Conservation (phyloP, 2,113 vertebrate species). For the Solea solea region DNA sequence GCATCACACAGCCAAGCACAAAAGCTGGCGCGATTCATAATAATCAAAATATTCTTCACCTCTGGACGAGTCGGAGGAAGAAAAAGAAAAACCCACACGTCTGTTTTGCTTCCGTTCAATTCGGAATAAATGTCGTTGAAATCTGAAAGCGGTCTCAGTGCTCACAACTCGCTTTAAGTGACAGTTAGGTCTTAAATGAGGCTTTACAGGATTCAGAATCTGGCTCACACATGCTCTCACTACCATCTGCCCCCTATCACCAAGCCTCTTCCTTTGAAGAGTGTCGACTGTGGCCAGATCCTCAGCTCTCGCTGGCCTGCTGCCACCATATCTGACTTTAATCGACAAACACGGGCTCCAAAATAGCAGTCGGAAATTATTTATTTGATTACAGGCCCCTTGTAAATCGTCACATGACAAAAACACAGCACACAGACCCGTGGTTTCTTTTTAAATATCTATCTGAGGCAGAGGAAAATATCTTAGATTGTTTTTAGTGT, state of each 20-base stretch:
- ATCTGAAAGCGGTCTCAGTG: slow-evolving; percentile 23
- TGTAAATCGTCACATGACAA: not conserved
- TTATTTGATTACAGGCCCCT: slow-evolving; percentile 9
- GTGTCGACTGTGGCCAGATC: slow-evolving; percentile 46
- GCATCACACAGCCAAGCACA: slow-evolving; percentile 46
- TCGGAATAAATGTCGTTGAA: slow-evolving; percentile 22
- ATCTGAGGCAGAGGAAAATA: too few relatives aligned
- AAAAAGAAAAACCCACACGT: not conserved
- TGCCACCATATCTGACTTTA: slow-evolving; percentile 40
- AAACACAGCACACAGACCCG: not conserved
- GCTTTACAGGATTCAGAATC: slow-evolving; percentile 45
- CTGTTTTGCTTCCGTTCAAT: not conserved
- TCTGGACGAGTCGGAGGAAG: not conserved
- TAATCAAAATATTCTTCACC: slow-evolving; percentile 7
- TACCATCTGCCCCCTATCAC: slow-evolving; percentile 70
- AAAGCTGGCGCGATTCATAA: slow-evolving; percentile 27
- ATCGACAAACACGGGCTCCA: slow-evolving; percentile 40
- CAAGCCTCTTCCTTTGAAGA: slow-evolving; percentile 67
- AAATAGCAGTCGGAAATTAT: slow-evolving; percentile 31
- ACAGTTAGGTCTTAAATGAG: slow-evolving; percentile 48
- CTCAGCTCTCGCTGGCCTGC: slow-evolving; percentile 40
- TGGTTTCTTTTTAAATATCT: too few relatives aligned
- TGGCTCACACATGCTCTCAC: slow-evolving; percentile 52
- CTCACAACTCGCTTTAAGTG: slow-evolving; percentile 6
- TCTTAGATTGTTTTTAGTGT: too few relatives aligned